Evolutionary conservation across 2,888 invertebrate genomes (phyloP), one percentile per base, ranked within the genome.

Genomic region (Drosophila fulvimacula): DNA sequence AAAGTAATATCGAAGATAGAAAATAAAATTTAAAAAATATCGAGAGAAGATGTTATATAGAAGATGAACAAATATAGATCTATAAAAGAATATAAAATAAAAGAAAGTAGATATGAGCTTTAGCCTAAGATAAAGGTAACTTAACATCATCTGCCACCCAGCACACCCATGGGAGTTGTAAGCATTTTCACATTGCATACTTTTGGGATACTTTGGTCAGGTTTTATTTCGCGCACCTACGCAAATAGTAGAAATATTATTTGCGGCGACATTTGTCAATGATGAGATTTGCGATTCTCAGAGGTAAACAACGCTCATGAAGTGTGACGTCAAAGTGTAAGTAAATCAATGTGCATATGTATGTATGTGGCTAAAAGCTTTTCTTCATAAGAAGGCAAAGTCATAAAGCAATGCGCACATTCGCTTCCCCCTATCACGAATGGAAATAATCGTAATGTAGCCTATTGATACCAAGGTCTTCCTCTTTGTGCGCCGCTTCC

Each of bases 301-400:
- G 30, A 27, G 58, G 19, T 27, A 52, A 69, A 61, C 44, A 55
- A 10, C 21, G 24, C 41, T 36, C 34, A 5, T 5, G 10, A 10
- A 11, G 32, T 61, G 19, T 76, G 77, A 76, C 77, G 77, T 78
- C 78, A 73, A 59, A 46, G 30, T 41, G 27, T 11, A 30, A 17
- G 51, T 34, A 56, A 77, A 73, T 72, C 57, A 63, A 64, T 58
- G 70, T 42, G 34, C 34, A 9, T 19, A 17, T 7, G 9, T 10
- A 1, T 44, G 5, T 30, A 10, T 30, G 11, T 42, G 30, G 17
- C 21, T 13, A 21, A 34, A 21, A 42, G 44, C 36, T 2, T 24
- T 39, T 58, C 34, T 69, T 17, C 46, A 39, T 34, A 51, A 53
- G 34, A 21, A 21, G 52, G 46, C 39, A 56, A 52, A 57, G 49